A percentile compares a stretch with the other conserved stretches of the same genome.
phyloP scores from a whole-genome alignment of 2,888 invertebrate genomes.

The Pedicia rivosa region DNA sequence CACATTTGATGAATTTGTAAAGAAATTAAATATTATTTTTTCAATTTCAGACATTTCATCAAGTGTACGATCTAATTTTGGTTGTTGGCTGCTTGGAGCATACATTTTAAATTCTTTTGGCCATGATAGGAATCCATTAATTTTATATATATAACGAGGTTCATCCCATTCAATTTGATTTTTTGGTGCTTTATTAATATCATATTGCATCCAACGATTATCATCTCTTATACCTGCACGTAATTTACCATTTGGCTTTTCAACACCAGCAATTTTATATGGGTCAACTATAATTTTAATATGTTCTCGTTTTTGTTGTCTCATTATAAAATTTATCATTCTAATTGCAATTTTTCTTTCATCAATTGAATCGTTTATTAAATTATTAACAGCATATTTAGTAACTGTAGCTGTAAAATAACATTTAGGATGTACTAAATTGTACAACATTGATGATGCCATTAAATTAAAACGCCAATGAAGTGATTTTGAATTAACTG shows the following conservation, averaged over 20 bases:
- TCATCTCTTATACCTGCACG: constrained; percentile 43
- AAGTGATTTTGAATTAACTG: constrained; percentile 25
- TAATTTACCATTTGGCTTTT: constrained; percentile 20
- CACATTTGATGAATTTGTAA: constrained; percentile 47
- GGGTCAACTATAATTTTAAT: constrained; percentile 43
- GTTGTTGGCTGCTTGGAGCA: constrained; percentile 49
- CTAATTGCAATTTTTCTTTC: constrained; percentile 55
- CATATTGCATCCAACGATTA: constrained; percentile 60
- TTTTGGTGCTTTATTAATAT: constrained; percentile 38
- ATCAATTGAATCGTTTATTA: constrained; percentile 64
- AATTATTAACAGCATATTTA: constrained; percentile 42
- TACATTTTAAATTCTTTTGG: constrained; percentile 40
- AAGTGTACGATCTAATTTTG: constrained; percentile 34
- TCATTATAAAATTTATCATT: constrained; percentile 44
- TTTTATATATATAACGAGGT: constrained; percentile 49
- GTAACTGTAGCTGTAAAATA: constrained; percentile 46
- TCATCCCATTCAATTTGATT: constrained; percentile 60
- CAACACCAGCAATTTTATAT: constrained; percentile 28
- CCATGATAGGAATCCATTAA: constrained; percentile 35
- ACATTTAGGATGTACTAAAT: constrained; percentile 55
- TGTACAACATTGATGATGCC: constrained; percentile 53
- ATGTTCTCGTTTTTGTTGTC: constrained; percentile 54
- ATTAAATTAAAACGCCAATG: constrained; percentile 73
- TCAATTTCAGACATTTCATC: constrained; percentile 48
- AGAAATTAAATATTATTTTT: constrained; percentile 46